These are phyloP conservation scores for Pelecanus crispus DNA, from an alignment of 2,113 vertebrate genomes.

Conservation along the genomic window DNA sequence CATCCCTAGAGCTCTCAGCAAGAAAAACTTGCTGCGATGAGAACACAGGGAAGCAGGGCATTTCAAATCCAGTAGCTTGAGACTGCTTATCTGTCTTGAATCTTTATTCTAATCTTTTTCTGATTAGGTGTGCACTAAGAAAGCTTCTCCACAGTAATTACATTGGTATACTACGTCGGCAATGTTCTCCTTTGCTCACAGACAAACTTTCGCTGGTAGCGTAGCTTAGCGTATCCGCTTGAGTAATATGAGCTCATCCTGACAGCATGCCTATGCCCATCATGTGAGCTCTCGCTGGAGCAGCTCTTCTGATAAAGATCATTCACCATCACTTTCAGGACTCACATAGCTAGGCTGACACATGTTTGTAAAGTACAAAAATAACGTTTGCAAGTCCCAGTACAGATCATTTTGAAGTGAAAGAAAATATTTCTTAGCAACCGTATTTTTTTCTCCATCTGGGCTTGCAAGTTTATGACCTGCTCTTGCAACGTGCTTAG, in stretches of 20 bases:
- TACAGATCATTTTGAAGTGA: not conserved
- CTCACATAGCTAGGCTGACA: not conserved
- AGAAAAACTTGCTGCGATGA: not conserved
- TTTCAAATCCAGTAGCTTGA: not conserved
- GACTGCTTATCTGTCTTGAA: not conserved
- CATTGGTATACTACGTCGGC: not conserved
- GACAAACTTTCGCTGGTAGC: not conserved
- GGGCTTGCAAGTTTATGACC: not conserved
- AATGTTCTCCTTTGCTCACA: not conserved
- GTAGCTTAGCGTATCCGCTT: not conserved
- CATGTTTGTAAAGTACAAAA: not conserved
- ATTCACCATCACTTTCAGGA: not conserved
- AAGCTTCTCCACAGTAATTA: not conserved
- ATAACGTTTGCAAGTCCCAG: not conserved
- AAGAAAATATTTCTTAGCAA: conserved; percentile 17
- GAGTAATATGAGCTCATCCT: not conserved
- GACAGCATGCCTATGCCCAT: not conserved
- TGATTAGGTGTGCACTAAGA: not conserved
- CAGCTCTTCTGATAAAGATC: not conserved
- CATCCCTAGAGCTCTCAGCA: not conserved
- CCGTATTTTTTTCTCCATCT: not conserved
- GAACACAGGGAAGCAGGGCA: not conserved
- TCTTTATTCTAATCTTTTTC: not conserved
- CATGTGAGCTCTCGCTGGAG: not conserved
- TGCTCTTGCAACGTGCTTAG: not conserved